Base-by-base conservation (phyloP, 2,888 invertebrate species). In the Caenorhabditis sinica region DNA sequence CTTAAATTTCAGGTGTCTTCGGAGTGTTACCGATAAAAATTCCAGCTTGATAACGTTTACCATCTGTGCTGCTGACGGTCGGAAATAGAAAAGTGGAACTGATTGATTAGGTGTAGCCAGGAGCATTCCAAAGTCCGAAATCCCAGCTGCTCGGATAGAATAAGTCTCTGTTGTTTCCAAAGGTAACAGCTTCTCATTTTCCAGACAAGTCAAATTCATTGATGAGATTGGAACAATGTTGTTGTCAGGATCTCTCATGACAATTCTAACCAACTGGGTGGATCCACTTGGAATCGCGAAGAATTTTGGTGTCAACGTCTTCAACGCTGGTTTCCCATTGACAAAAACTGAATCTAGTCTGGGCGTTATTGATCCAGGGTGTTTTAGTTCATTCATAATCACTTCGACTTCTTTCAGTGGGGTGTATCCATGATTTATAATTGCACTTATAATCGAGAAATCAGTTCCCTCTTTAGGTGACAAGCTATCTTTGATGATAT, bases 371-470 rank as follows among this genome's bases (percentile, higher is more conserved):
- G 49, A 11, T 28, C 20, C 63, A 2, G 33, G 5, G 23, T 71
- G 49, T 11, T 63, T 56, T 36, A 82, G 17, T 13, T 74, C 60
- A 15, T 79, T 58, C 68, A 83, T 66, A 2, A 33, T 28, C 2
- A 83, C 36, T 56, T 79, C 51, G 0, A 87, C 84, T 43, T 83
- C 69, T 25, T 76, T 65, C 40, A 87, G 68, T 17, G 74, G 66
- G 4, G 86, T 80, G 58, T 87, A 87, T 11, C 88, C 88, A 13
- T 81, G 84, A 69, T 88, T 88, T n/a, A 88, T 86, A n/a, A 88
- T 84, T 6, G 86, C 79, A 11, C 82, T 83, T 33, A 83, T 82
- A 15, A 87, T 56, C 2, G 88, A 88, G 58, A 87, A 87, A 25
- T 84, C 68, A 20, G 45, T 68, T 53, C 51, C 65, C 40, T 68